phyloP scores from a whole-genome alignment of 2,888 invertebrate species.

The Graphium colonna region DNA sequence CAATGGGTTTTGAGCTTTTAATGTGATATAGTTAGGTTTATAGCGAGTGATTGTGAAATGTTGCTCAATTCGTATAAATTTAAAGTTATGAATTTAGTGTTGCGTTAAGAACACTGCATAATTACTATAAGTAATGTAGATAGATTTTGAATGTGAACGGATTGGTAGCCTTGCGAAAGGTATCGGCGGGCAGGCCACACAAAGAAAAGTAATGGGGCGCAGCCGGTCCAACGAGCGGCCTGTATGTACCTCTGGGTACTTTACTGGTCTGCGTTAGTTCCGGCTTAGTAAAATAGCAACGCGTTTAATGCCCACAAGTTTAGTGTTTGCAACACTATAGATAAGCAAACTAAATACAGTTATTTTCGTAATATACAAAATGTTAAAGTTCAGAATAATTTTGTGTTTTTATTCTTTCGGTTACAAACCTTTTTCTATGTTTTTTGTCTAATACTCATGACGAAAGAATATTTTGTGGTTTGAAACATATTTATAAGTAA shows the following conservation, averaged over 20 bases:
- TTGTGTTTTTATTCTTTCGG: no score
- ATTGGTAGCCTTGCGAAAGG: constrained; percentile 36
- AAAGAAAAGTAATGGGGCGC: constrained; percentile 34
- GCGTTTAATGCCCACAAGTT: background rate
- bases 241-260: constrained; percentile 24
- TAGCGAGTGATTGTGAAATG: background rate
- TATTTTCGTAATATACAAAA: no score
- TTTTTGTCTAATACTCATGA: no score
- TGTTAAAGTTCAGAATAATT: no score
- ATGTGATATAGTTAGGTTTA: background rate
- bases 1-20: background rate
- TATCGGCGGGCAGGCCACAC: constrained; percentile 31
- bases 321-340: constrained; percentile 10
- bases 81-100: constrained; percentile 11
- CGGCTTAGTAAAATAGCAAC: constrained; percentile 1
- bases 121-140: constrained; percentile 13
- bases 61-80: constrained; percentile 11
- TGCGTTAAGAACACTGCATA: constrained; percentile 10
- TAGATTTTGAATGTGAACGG: constrained; percentile 35
- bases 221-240: constrained; percentile 19
- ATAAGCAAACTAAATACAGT: background rate
- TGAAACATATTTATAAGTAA: no score
- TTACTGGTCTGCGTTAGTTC: constrained; percentile 20
- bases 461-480: no score
- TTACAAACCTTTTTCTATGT: no score